Evolutionary conservation across 2,888 invertebrate species (phyloP).

Genomic region (Oscheius sp.): DNA sequence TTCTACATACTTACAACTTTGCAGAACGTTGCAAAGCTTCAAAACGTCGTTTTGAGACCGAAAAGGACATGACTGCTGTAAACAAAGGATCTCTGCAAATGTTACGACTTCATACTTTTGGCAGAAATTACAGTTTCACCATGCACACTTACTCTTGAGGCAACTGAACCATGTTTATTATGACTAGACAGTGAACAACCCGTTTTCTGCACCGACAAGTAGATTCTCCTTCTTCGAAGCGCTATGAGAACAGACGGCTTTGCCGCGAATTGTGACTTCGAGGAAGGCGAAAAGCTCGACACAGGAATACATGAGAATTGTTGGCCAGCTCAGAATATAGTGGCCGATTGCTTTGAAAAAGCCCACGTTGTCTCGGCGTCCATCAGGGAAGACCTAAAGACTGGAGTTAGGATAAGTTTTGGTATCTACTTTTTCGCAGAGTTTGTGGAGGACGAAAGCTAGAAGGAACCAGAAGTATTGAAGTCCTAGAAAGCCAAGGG

Average conservation of each 20-base stretch:
- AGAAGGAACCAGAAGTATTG: constrained; percentile 65
- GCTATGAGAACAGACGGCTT: constrained; percentile 66
- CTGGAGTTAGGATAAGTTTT: not conserved
- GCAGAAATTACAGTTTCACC: too few species aligned
- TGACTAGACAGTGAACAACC: constrained; percentile 15
- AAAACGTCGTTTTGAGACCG: too few species aligned
- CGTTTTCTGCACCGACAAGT: constrained; percentile 6
- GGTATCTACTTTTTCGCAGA: constrained; percentile 57
- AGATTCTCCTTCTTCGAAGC: constrained; percentile 70
- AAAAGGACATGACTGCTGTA: too few species aligned
- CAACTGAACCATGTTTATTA: not conserved
- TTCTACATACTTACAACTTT: too few species aligned
- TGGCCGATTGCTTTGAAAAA: constrained; percentile 64
- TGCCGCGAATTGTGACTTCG: constrained; percentile 68
- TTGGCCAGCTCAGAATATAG: constrained; percentile 63
- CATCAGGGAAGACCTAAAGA: constrained; percentile 59
- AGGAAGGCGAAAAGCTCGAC: constrained; percentile 66
- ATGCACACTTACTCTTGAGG: too few species aligned
- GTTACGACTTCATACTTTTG: too few species aligned
- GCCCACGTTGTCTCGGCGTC: constrained; percentile 61
- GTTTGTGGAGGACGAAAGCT: constrained; percentile 62
- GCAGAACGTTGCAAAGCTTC: too few species aligned
- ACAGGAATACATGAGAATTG: constrained; percentile 63
- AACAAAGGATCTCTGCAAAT: too few species aligned
- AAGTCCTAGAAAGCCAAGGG: constrained; percentile 61